phyloP scores from a whole-genome alignment of 2,113 vertebrate genomes.

The Orycteropus afer region DNA sequence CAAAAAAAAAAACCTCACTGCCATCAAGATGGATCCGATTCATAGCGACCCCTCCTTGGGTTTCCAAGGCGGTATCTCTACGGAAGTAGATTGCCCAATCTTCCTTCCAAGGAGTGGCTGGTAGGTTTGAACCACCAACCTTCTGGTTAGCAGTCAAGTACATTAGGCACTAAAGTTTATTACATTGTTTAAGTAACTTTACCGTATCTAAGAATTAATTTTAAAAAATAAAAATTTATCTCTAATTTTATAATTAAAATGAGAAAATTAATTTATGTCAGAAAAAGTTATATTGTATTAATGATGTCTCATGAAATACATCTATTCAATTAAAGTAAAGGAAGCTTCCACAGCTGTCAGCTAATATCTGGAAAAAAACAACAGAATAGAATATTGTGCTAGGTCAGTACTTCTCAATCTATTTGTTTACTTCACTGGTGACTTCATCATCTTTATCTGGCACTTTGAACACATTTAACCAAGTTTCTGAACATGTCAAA shows the following conservation, averaged over 20 bases:
- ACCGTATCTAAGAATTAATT: neutral
- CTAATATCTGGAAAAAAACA: conserved; percentile 21
- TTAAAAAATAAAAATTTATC: conserved; percentile 36
- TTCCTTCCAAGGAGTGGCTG: too few species aligned
- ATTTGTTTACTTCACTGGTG: conserved; percentile 39
- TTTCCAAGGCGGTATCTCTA: too few species aligned
- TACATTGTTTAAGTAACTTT: conserved; percentile 28
- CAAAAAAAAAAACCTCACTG: too few species aligned
- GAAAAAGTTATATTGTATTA: neutral
- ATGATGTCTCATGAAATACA: conserved; percentile 22
- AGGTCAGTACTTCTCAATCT: neutral
- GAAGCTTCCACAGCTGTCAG: neutral
- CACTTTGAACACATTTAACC: conserved; percentile 30
- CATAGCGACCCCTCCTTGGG: too few species aligned
- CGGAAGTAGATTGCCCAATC: too few species aligned
- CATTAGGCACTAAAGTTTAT: neutral
- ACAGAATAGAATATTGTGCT: neutral
- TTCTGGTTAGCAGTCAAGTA: too few species aligned
- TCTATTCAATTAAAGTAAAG: conserved; percentile 15
- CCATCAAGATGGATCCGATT: too few species aligned
- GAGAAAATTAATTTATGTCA: neutral
- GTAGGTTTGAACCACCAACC: too few species aligned
- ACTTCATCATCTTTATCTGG: conserved; percentile 26
- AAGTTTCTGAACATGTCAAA: conserved; percentile 13
- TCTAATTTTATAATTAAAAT: conserved; percentile 47